Evolutionary conservation across 2,797 vertebrate species (phyloP).

Genomic region (Mionectes olivaceus): DNA sequence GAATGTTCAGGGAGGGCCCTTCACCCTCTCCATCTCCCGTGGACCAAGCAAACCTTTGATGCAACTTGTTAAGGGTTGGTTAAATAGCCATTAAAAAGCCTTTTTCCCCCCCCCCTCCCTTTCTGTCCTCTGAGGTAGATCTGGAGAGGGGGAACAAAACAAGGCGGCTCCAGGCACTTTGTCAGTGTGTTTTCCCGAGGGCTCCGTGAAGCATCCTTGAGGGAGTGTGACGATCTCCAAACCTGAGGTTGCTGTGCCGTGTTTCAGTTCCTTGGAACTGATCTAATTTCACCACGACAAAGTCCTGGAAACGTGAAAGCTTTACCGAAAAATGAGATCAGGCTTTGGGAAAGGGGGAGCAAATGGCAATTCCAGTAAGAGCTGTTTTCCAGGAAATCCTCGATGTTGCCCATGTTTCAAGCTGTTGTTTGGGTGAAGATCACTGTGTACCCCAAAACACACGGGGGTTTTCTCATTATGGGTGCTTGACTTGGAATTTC

Average conservation of each 20-base stretch:
- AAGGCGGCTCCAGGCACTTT: background rate
- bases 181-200: background rate
- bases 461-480: fast-evolving
- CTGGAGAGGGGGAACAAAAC: background rate
- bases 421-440: background rate
- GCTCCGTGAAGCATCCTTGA: background rate
- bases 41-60: background rate
- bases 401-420: background rate
- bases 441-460: background rate
- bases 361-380: background rate
- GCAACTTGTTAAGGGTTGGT: background rate
- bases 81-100: background rate
- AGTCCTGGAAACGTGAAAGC: background rate
- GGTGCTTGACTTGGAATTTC: background rate
- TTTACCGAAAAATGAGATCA: background rate
- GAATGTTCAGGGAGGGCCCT: fast-evolving
- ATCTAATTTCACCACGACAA: background rate
- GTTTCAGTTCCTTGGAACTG: background rate
- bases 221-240: background rate
- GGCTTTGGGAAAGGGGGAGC: background rate
- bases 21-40: background rate
- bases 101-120: fast-evolving
- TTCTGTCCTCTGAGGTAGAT: background rate
- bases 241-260: background rate
- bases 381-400: background rate